Conservation (phyloP, 2,888 invertebrate genomes). For the Nematopogon swammerdamellus region DNA sequence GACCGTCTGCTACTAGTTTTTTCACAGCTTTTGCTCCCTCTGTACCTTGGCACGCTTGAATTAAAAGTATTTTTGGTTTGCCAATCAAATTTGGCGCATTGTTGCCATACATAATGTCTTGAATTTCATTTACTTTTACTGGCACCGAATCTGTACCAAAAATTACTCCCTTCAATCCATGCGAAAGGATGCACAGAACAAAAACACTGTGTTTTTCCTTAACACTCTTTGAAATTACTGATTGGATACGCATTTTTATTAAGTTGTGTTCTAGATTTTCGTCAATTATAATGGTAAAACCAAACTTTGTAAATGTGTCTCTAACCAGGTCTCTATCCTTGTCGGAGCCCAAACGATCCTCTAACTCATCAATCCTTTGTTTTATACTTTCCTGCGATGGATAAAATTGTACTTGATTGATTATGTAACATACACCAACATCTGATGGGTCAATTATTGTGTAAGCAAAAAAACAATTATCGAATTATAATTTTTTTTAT, state of each 20-base stretch:
- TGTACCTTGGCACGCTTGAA: constrained; percentile 40
- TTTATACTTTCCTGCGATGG: constrained; percentile 32
- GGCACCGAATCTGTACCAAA: constrained; percentile 41
- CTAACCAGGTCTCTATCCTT: constrained; percentile 27
- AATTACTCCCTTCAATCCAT: constrained; percentile 39
- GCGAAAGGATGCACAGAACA: constrained; percentile 41
- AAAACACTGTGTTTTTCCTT: constrained; percentile 33
- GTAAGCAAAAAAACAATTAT: too few species aligned
- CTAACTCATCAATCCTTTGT: constrained; percentile 16
- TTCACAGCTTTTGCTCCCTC: constrained; percentile 18
- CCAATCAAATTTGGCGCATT: constrained; percentile 23
- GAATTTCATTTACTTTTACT: constrained; percentile 37
- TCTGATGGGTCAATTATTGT: constrained; percentile 28
- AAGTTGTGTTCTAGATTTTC: constrained; percentile 27
- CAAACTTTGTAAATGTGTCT: constrained; percentile 30
- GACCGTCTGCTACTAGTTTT: constrained; percentile 28
- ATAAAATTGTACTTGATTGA: constrained; percentile 41
- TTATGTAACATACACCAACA: constrained; percentile 38
- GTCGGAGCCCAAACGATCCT: constrained; percentile 28
- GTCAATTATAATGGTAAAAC: constrained; percentile 29
- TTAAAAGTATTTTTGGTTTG: constrained; percentile 37
- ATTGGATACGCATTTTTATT: constrained; percentile 28
- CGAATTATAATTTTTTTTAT: too few species aligned
- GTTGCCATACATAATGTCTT: constrained; percentile 36
- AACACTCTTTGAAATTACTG: constrained; percentile 24